Conservation (phyloP, 2,113 vertebrate genomes). For the Takifugu bimaculatus region DNA sequence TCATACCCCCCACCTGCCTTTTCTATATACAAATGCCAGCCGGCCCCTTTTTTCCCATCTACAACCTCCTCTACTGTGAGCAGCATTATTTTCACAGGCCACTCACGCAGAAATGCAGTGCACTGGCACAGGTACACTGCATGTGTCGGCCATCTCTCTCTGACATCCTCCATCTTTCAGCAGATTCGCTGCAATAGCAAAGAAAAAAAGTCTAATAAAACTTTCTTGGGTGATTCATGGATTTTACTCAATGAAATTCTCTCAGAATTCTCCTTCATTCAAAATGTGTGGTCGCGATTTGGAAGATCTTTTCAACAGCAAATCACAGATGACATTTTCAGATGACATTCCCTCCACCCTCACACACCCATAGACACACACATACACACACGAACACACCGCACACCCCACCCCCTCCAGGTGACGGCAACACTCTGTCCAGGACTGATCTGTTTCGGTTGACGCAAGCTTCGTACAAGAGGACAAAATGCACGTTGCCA, state of each 20-base stretch:
- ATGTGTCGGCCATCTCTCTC: constrained; percentile 50
- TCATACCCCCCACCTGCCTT: constrained; percentile 22
- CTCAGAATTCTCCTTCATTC: not conserved
- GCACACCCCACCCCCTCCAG: constrained; percentile 20
- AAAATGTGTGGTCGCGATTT: not conserved
- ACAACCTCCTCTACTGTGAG: constrained; percentile 9
- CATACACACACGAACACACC: not conserved
- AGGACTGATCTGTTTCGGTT: constrained; percentile 61
- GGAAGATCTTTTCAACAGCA: no score
- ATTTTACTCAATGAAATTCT: not conserved
- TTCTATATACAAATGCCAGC: constrained; percentile 14
- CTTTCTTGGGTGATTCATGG: constrained; percentile 24
- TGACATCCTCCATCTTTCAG: constrained; percentile 8
- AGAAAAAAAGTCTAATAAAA: constrained; percentile 24
- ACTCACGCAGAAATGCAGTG: constrained; percentile 70
- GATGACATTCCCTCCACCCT: no score
- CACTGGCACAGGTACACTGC: constrained; percentile 25
- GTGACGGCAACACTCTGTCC: constrained; percentile 47
- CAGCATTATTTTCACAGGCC: constrained; percentile 56
- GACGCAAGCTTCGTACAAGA: constrained; percentile 49
- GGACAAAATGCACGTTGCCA: constrained; percentile 74
- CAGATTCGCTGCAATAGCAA: not conserved
- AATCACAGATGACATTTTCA: no score
- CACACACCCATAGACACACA: no score
- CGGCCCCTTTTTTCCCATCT: constrained; percentile 1